A percentile compares a stretch with the other conserved stretches of the same genome.
Conservation (phyloP, 2,888 invertebrate species). For the Oxystoma pomonae region DNA sequence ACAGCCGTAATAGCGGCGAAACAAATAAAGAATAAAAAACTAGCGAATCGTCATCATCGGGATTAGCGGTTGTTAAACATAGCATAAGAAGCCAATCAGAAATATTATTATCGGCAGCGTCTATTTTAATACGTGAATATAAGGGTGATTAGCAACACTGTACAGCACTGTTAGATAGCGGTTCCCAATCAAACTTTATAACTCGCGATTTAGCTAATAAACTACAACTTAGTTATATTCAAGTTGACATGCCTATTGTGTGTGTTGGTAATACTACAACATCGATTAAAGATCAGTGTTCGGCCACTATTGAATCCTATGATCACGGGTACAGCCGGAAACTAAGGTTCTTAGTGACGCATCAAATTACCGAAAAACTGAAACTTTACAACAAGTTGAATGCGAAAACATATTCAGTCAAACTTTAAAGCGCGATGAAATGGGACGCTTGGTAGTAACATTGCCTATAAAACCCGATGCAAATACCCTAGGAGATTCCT, state of each 20-base stretch:
- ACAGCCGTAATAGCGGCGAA: too few relatives aligned
- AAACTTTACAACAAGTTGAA: slow-evolving; percentile 10
- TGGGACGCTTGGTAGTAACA: too few relatives aligned
- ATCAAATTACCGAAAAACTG: slow-evolving; percentile 9
- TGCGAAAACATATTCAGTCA: slow-evolving; percentile 10
- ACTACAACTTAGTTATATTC: slow-evolving; percentile 4
- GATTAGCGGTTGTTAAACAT: too few relatives aligned
- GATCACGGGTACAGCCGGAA: too few relatives aligned
- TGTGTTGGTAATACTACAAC: too few relatives aligned
- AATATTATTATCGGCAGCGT: slow-evolving; percentile 9
- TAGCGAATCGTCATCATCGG: too few relatives aligned
- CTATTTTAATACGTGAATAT: slow-evolving; percentile 5
- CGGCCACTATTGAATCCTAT: too few relatives aligned
- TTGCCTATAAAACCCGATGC: too few relatives aligned
- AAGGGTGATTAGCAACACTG: slow-evolving; percentile 1
- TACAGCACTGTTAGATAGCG: slow-evolving; percentile 7
- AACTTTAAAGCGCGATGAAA: slow-evolving; percentile 4
- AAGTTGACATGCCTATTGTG: slow-evolving; percentile 3
- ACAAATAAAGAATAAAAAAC: too few relatives aligned
- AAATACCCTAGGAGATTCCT: slow-evolving; percentile 6
- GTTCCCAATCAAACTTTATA: too few relatives aligned
- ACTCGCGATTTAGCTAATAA: slow-evolving; percentile 3
- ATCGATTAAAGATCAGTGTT: neutral
- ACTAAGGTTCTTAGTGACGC: neutral
- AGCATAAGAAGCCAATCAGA: too few relatives aligned